Evolutionary conservation across 2,888 invertebrate genomes (phyloP), one percentile per base, ranked within the genome.

Genomic region (Iselma pallidipennis): DNA sequence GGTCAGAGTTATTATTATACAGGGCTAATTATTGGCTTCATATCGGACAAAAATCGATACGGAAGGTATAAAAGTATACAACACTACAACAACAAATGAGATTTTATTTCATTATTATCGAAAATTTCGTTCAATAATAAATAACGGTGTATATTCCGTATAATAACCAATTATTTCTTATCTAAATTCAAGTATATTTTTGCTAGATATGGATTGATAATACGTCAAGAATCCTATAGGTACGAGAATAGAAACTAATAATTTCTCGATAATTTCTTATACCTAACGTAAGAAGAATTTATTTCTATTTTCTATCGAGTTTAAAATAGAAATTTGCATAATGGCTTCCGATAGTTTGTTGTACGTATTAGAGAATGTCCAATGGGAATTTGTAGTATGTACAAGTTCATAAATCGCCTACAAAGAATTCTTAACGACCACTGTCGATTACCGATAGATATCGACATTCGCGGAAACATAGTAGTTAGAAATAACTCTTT

Each of bases 1-100:
- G 59, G 63, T 66, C 65, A 71, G 72, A 72, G 74, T 74, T 73
- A 73, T 78, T 76, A 79, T 77, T 78, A 78, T 73, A 71, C 71
- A 66, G 65, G 57, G 67, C 74, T 77, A 76, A 77, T 77, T 77
- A 77, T 75, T 74, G 62, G 66, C 62, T 67, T 67, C 56, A 42
- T 57, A 60, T 50, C 53, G 50, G 50, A 60, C 4, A 16, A 37
- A 37, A 37, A 37, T 16, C 16, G 66, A 68, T 68, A 68, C 65
- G 65, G 66, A 68, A 68, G 59, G 62, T 65, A n/a, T n/a, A 61
- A 56, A 33, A 33, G 14, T 14, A 33, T 37, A 16, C 16, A 37
- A 37, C 7, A 37, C 16, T 16, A 37, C 9, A 33, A 37, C 37
- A 37, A 37, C 37, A 37, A 37, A 29, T 4, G 7, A n/a, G 3